Base-by-base conservation (phyloP, 2,888 invertebrate genomes). In the Dioctria linearis region DNA sequence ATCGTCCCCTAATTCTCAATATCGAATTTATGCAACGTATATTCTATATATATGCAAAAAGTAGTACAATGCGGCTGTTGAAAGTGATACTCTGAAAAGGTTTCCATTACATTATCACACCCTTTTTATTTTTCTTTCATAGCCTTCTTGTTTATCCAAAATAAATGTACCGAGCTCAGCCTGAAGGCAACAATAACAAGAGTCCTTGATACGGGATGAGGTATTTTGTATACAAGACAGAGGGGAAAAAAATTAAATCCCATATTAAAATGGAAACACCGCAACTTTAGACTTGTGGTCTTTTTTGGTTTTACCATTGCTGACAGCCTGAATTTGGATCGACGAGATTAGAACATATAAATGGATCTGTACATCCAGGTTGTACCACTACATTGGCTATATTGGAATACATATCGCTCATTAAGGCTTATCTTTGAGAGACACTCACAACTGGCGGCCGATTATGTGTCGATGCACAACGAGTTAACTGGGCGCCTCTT, bases 111-210 rank as follows among this genome's bases (percentile, higher is more conserved):
- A 82, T 59, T 80, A 69, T 78, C 43, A 82, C 82, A 80, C 83
- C 83, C 82, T 82, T 76, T 49, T 69, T 83, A 81, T 83, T 83
- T 81, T 83, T 83, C 81, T 83, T 83, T 83, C 82, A 81, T 83
- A 81, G 76, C 80, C 81, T 81, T 80, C 69, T 82, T 83, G 83
- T 83, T 83, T 83, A 83, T 82, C 80, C 79, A 80, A 71, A 83
- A 83, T 80, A 82, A 83, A 79, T 49, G 57, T 42, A 46, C 42
- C 40, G 39, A 46, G 43, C 43, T 66, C 67, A 76, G 43, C 76
- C 54, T 25, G 40, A 65, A 6, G 66, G 54, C 40, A 63, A 78
- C 78, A 78, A 66, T 78, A 78, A 78, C 67, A 78, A 54, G 66
- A 78, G 78, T 65, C 78, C 78, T 78, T 78, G 54, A 78, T 63